These are phyloP conservation scores for Sebastes minor DNA, from an alignment of 2,797 vertebrate genomes.

Conservation along the genomic window DNA sequence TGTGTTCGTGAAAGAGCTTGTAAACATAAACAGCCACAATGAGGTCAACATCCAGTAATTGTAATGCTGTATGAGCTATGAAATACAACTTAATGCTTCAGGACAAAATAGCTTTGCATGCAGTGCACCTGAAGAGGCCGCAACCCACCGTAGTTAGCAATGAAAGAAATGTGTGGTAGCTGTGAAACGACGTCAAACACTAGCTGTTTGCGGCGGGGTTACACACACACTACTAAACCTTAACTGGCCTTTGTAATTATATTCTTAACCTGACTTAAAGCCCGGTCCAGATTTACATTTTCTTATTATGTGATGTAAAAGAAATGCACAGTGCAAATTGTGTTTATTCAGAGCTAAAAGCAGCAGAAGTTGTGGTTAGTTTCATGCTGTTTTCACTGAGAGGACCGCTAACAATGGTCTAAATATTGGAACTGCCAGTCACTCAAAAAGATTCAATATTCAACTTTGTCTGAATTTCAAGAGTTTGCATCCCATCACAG, in stretches of 20 bases:
- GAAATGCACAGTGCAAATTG: not conserved
- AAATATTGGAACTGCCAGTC: not conserved
- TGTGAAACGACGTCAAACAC: not conserved
- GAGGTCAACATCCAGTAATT: slow-evolving; percentile 79
- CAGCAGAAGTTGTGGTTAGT: not conserved
- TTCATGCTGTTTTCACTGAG: not conserved
- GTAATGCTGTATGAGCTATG: slow-evolving; percentile 65
- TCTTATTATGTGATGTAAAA: not conserved
- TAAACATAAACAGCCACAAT: slow-evolving; percentile 81
- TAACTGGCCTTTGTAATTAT: slow-evolving; percentile 1
- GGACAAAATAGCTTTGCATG: slow-evolving; percentile 39
- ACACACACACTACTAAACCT: not conserved
- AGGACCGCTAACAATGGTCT: not conserved
- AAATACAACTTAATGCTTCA: slow-evolving; percentile 68
- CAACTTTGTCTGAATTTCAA: not conserved
- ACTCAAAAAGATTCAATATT: not conserved
- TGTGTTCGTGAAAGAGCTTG: slow-evolving; percentile 79
- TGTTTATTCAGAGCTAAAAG: not conserved
- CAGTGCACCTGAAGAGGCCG: slow-evolving; percentile 33
- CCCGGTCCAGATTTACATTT: not conserved
- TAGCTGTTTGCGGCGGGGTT: not conserved
- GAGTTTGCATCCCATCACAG: not conserved
- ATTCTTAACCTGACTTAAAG: not conserved
- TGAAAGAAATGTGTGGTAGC: slow-evolving; percentile 3
- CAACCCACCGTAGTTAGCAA: not conserved